Evolutionary conservation across 2,797 vertebrate species (phyloP).

Genomic region (Gallinago stenura): DNA sequence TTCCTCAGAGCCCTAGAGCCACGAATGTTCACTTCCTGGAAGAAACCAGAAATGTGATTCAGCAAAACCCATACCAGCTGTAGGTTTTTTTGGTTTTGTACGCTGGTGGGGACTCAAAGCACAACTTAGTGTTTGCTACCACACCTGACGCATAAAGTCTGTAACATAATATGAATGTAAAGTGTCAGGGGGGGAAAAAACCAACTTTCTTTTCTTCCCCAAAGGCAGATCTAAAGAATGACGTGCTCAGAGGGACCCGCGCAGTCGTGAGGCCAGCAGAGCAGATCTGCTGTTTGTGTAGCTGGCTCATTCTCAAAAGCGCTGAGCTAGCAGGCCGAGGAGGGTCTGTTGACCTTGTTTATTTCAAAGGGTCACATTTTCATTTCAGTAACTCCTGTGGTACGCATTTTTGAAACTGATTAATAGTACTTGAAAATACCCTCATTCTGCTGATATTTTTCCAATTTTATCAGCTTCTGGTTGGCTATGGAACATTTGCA

Average conservation of each 20-base stretch:
- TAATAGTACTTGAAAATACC: constrained; percentile 39
- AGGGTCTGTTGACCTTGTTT: constrained; percentile 6
- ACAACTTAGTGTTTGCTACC: background rate
- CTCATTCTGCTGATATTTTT: background rate
- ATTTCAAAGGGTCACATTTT: constrained; percentile 1
- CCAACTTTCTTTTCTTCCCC: background rate
- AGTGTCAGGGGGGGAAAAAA: background rate
- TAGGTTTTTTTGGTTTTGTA: background rate
- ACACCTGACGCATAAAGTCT: background rate
- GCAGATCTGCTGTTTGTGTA: background rate
- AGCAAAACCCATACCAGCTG: background rate
- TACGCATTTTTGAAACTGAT: background rate
- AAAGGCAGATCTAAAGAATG: background rate
- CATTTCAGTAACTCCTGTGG: background rate
- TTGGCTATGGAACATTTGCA: background rate
- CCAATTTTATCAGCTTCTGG: background rate
- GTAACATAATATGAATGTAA: constrained; percentile 28
- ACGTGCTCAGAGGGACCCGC: background rate
- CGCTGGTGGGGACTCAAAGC: constrained; percentile 23
- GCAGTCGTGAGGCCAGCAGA: background rate
- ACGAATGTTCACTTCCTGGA: constrained; percentile 14
- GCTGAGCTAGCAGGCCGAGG: constrained; percentile 2
- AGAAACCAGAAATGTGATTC: background rate
- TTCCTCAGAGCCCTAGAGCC: background rate
- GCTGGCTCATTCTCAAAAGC: background rate